Evolutionary conservation across 1,140 invertebrate species (phyloP), one percentile per base, ranked within the genome.

Genomic region (Ostrea denselamellosa): DNA sequence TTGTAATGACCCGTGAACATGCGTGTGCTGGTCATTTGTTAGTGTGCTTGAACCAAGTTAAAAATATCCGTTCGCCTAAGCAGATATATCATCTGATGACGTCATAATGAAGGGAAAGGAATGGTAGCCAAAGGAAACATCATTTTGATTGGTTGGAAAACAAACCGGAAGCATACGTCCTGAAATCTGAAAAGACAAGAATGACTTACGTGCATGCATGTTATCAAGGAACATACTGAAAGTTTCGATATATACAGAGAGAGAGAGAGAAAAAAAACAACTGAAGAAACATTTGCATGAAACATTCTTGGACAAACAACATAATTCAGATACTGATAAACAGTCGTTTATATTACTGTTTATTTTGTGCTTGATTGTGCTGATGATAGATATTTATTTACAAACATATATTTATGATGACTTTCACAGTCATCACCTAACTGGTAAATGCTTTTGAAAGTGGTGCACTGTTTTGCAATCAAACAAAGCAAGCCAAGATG

Each of bases 131-230:
- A 34, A 77, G 68, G 68, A 34, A 14, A 77, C 68, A 25, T 77
- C 68, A 77, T 77, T 77, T 77, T 77, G 68, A 77, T 25, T 77
- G 68, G 28, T 77, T 77, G 68, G 68, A 77, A 77, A 77, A 77
- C 68, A 77, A 77, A 77, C 68, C 68, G 68, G 68, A 77, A 77
- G 68, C 68, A 77, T 77, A 77, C 68, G 68, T 77, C 68, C 68
- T 22, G 68, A 77, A 77, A 77, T 77, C 68, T 77, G 68, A 77
- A 77, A 77, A 77, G 68, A 77, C 25, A 77, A 77, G 68, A 77
- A 77, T 25, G 68, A 77, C 68, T 25, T 25, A 77, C 68, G 68
- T 25, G 68, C 68, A 77, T 77, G 68, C 68, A 34, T 77, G 68
- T 44, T 77, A 77, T 77, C 68, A 34, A 77, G 28, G 28, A 34